Conservation (phyloP, 2,797 vertebrate genomes). For the Parambassis ranga region DNA sequence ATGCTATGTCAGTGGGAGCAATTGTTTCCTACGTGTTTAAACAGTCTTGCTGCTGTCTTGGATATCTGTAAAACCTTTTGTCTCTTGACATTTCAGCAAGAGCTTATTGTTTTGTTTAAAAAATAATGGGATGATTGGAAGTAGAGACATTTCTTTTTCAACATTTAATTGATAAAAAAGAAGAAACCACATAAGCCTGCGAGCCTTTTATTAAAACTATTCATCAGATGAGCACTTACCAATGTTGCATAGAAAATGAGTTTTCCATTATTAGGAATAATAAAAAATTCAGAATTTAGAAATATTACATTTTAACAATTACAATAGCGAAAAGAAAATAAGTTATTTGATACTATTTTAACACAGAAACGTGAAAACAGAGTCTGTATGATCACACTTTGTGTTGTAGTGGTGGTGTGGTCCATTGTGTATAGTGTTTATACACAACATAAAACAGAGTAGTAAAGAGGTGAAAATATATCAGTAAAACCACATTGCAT, state of each 20-base stretch:
- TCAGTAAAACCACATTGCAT: background rate
- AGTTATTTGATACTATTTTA: too few species aligned
- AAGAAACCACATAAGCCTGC: too few species aligned
- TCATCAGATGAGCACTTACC: too few species aligned
- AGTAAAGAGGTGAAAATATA: background rate
- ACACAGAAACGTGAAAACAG: too few species aligned
- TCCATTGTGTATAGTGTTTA: background rate
- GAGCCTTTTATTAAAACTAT: too few species aligned
- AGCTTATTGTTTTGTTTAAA: slow-evolving; percentile 8
- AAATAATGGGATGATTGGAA: background rate
- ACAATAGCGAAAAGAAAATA: too few species aligned
- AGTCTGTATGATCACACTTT: background rate
- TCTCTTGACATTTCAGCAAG: background rate
- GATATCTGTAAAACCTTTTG: slow-evolving; percentile 11
- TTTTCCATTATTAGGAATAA: background rate
- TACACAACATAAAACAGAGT: background rate
- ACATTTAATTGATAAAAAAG: background rate
- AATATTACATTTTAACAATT: too few species aligned
- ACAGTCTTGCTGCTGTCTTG: background rate
- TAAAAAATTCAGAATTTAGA: too few species aligned
- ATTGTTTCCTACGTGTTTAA: slow-evolving; percentile 9
- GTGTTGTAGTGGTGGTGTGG: background rate
- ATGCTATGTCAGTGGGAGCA: slow-evolving; percentile 4
- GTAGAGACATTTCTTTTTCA: background rate
- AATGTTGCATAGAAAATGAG: background rate